Evolutionary conservation across 2,888 invertebrate genomes (phyloP), one percentile per base, ranked within the genome.

Genomic region (Cephus nigrinus): DNA sequence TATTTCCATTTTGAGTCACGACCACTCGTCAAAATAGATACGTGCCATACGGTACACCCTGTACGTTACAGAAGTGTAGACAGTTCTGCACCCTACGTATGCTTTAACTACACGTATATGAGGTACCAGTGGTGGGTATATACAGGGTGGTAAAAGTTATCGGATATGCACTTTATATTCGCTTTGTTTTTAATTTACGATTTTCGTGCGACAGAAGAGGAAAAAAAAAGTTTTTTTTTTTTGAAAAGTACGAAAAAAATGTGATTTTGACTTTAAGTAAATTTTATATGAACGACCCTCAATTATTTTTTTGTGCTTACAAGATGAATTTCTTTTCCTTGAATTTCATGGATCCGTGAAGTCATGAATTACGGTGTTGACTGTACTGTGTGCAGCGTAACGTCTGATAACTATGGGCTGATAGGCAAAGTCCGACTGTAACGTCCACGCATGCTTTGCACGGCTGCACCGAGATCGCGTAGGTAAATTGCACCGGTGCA

Each of bases 1-100:
- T 80, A 82, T 79, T 78, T 73, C 78, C 79, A 71, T 77, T 81
- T 79, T 78, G 73, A 80, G 78, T 69, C 76, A 75, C 35, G 40
- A 74, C 34, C 73, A 68, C 68, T 55, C 74, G 75, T 73, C 73
- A 68, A 78, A 78, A 78, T 75, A 69, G 68, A 75, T 23, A 55
- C 55, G 9, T 55, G 23, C 2, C 15, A 55, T 55, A 55, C 23
- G 23, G 55, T 55, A 55, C 55, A 55, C 55, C 55, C 23, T 55
- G 55, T 55, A 23, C 23, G 55, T 55, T 55, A 55, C 23, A 55
- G 15, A 15, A 55, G 0, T 23, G 23, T 55, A 55, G 23, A 55
- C 40, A 23, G 34, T 34, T 34, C 40, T 76, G 23, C 11, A 33
- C 11, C 71, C 30, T 33, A 30, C 3, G 71, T 32, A 32, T 2